Percentiles rank a stretch among this genome's conserved stretches.
These are phyloP conservation scores for Hydropsyche tenuis DNA, from an alignment of 1,140 invertebrate genomes.

Conservation along the genomic window DNA sequence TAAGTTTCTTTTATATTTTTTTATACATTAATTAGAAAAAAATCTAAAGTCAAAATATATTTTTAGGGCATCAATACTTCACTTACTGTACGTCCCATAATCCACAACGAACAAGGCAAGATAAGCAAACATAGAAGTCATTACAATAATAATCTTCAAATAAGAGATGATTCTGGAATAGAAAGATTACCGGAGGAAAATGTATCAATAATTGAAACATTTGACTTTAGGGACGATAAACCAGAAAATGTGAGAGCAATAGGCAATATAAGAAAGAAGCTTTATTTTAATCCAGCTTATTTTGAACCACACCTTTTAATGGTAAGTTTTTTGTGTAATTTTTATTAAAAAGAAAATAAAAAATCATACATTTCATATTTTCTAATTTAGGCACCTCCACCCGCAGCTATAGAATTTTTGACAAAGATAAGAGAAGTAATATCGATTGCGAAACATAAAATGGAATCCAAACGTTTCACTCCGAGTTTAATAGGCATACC, in stretches of 20 bases:
- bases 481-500: constrained; percentile 81
- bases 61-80: constrained; percentile 60
- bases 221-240: constrained; percentile 68
- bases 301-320: constrained; percentile 83
- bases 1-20: constrained; percentile 14
- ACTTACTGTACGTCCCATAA: constrained; percentile 71
- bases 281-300: constrained; percentile 88
- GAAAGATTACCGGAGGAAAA: constrained; percentile 82
- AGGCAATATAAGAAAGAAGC: constrained; percentile 73
- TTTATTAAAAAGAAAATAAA: neutral
- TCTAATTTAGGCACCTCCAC: constrained; percentile 74
- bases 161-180: constrained; percentile 63
- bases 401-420: constrained; percentile 84
- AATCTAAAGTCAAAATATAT: neutral
- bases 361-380: neutral
- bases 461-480: constrained; percentile 79
- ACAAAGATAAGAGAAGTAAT: constrained; percentile 88
- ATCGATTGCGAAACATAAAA: constrained; percentile 84
- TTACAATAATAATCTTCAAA: constrained; percentile 54
- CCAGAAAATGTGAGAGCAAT: constrained; percentile 69
- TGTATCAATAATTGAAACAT: constrained; percentile 82
- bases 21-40: neutral
- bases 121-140: constrained; percentile 53
- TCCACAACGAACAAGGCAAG: constrained; percentile 52
- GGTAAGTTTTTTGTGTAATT: constrained; percentile 61